phyloP scores from a whole-genome alignment of 30 jellyfish, hydroid and myxozoan species.

The Hydractinia symbiolongicarpus region DNA sequence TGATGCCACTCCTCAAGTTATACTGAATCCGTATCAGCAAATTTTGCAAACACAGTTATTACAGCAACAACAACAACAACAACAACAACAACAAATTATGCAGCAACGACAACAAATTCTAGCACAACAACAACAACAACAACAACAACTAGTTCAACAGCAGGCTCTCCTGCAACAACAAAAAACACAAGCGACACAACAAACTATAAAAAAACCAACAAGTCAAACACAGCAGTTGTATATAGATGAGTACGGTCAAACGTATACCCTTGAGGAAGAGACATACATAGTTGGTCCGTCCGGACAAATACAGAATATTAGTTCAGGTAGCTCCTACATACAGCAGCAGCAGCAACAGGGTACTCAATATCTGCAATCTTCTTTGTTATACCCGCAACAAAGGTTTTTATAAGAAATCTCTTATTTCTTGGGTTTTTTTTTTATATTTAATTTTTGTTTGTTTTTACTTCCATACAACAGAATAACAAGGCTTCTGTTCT shows the following conservation, averaged over 20 bases:
- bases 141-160: constrained; percentile 31
- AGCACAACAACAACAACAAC: constrained; percentile 37
- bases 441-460: too few relatives aligned
- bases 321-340: neutral
- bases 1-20: neutral
- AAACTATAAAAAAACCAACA: neutral
- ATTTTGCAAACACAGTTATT: neutral
- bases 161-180: constrained; percentile 26
- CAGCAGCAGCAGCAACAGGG: constrained; percentile 29
- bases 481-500: too few relatives aligned
- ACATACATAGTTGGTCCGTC: constrained; percentile 34
- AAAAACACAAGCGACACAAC: neutral
- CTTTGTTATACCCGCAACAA: constrained; percentile 28
- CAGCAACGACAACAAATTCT: constrained; percentile 22
- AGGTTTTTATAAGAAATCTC: neutral
- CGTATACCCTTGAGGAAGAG: constrained; percentile 37
- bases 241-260: constrained; percentile 39
- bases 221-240: constrained; percentile 11
- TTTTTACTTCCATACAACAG: too few relatives aligned
- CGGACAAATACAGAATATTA: constrained; percentile 27
- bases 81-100: constrained; percentile 18
- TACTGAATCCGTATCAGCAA: constrained; percentile 17
- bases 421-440: neutral
- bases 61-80: constrained; percentile 26
- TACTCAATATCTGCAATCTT: constrained; percentile 7